Evolutionary conservation across 2,797 vertebrate species (phyloP).

Genomic region (Allobates femoralis): DNA sequence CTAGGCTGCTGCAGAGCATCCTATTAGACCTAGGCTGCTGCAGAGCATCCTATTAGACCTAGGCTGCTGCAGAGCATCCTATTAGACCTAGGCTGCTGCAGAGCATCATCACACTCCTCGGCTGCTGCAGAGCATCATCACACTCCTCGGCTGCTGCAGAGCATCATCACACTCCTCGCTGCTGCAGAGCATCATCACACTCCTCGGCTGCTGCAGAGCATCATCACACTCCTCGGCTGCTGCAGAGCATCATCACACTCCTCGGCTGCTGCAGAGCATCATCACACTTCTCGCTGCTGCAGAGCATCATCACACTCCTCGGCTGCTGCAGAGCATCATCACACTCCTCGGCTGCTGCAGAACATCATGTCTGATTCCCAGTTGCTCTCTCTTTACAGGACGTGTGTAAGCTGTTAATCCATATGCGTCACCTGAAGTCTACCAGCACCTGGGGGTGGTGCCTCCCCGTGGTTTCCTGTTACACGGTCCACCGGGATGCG

Average conservation of each 20-base stretch:
- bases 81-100: not conserved
- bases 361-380: not conserved
- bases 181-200: not conserved
- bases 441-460: slow-evolving; percentile 87
- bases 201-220: not conserved
- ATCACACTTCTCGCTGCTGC: not conserved
- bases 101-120: not conserved
- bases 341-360: not conserved
- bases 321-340: not conserved
- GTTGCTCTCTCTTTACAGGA: slow-evolving; percentile 76
- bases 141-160: not conserved
- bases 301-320: not conserved
- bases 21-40: not conserved
- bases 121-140: not conserved
- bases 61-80: not conserved
- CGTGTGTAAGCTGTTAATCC: slow-evolving; percentile 91
- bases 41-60: not conserved
- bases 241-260: not conserved
- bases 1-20: not conserved
- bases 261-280: not conserved
- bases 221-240: not conserved
- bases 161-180: not conserved
- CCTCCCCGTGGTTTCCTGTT: slow-evolving; percentile 92
- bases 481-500: slow-evolving; percentile 94
- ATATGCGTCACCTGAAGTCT: slow-evolving; percentile 92